A percentile compares a stretch with the other conserved stretches of the same genome.
These are phyloP conservation scores for Diorhabda elongata DNA, from an alignment of 1,140 invertebrate species.

Conservation along the genomic window DNA sequence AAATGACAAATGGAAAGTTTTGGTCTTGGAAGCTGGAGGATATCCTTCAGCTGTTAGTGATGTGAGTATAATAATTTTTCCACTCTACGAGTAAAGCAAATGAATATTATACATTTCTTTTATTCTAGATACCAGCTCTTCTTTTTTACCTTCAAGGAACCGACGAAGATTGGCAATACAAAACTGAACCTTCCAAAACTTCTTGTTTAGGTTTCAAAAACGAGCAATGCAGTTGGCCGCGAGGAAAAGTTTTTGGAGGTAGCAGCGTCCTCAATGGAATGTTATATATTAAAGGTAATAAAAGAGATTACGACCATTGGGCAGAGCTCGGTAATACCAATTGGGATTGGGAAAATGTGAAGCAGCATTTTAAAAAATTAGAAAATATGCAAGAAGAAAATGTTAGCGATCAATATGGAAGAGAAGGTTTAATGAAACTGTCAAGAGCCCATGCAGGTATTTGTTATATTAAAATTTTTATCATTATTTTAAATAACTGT, in stretches of 20 bases:
- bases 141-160: constrained; percentile 26
- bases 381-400: constrained; percentile 59
- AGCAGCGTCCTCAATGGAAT: constrained; percentile 82
- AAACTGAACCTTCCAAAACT: constrained; percentile 77
- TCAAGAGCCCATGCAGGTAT: constrained; percentile 37
- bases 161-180: constrained; percentile 77
- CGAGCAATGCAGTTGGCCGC: constrained; percentile 71
- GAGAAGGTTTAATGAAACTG: constrained; percentile 70
- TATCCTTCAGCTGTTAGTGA: constrained; percentile 30
- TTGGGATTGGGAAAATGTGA: constrained; percentile 32
- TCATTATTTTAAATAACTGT: too few species aligned
- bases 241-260: constrained; percentile 82
- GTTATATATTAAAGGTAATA: constrained; percentile 90
- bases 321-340: constrained; percentile 27
- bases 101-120: neutral
- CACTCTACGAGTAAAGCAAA: too few species aligned
- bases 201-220: constrained; percentile 62
- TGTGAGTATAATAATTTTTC: constrained; percentile 17
- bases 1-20: constrained; percentile 29
- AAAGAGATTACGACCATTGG: constrained; percentile 72
- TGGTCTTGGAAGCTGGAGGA: constrained; percentile 35
- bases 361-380: constrained; percentile 38
- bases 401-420: constrained; percentile 24
- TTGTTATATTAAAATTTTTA: neutral
- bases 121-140: constrained; percentile 27